Base-by-base conservation (phyloP, 2,888 invertebrate species). In the Catocala nupta region DNA sequence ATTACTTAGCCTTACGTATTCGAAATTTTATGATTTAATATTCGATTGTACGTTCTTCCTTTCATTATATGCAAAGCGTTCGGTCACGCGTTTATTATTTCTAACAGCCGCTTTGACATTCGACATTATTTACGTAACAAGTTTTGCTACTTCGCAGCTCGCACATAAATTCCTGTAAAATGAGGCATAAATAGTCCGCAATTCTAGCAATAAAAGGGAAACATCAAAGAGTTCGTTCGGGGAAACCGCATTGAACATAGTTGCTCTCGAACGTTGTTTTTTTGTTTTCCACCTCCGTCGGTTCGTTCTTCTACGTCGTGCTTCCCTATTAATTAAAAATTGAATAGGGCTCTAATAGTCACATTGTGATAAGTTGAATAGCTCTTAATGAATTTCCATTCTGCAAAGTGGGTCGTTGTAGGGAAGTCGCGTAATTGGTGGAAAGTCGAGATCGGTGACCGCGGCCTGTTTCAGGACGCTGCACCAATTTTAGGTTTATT, bases 401-500 rank as follows among this genome's bases (percentile, higher is more conserved):
- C 86, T 86, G 85, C 84, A 73, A 90, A 90, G 87, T 91, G 82
- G 91, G 90, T 91, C 88, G 89, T 76, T 77, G 81, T 70, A 80
- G 84, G 86, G 86, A 87, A 90, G 85, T 86, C 85, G 79, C 75
- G 80, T 91, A 90, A 90, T 90, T 90, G 89, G 86, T 86, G 86
- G 87, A 83, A 88, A 91, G 85, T 88, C 86, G 83, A 79, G 90
- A 89, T 89, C 87, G 82, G 89, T 89, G 89, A 90, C 91, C 90
- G 86, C 88, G 78, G 82, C 77, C 78, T 78, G 79, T 82, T 84
- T 81, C 83, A 83, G 86, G 82, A 84, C 81, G 80, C 84, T 87
- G 89, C 89, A 86, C 88, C 86, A 92, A 92, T 92, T 93, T 91
- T 88, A 90, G 87, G 85, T 91, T 92, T 90, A 93, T 93, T 93